phyloP scores from a whole-genome alignment of 2,888 invertebrate species.

The Apotomis capreana region DNA sequence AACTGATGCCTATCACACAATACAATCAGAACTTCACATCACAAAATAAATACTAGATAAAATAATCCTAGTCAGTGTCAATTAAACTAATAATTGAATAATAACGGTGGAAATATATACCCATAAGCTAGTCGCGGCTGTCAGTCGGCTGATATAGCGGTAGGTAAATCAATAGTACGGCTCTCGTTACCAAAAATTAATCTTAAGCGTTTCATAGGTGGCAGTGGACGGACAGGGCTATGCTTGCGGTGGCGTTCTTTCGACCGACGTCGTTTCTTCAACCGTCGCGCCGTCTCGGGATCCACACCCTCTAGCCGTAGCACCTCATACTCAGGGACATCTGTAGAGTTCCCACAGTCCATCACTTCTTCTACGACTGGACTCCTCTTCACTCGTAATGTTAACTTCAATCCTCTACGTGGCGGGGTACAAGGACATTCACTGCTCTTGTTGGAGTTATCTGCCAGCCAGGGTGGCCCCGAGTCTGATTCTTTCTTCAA shows the following conservation, averaged over 20 bases:
- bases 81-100: constrained; percentile 82
- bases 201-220: constrained; percentile 92
- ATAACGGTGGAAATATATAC: constrained; percentile 79
- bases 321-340: constrained; percentile 92
- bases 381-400: constrained; percentile 93
- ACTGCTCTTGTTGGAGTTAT: constrained; percentile 75
- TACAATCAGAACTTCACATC: constrained; percentile 71
- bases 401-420: constrained; percentile 88
- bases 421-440: constrained; percentile 84
- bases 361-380: constrained; percentile 93
- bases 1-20: constrained; percentile 73
- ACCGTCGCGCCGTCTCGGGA: constrained; percentile 79
- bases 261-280: constrained; percentile 82
- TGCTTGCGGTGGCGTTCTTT: constrained; percentile 79
- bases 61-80: constrained; percentile 80
- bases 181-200: constrained; percentile 95
- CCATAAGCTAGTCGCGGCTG: constrained; percentile 73
- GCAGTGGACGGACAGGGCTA: constrained; percentile 83
- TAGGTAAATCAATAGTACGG: constrained; percentile 93
- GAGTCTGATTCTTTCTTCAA: constrained; percentile 70
- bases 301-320: constrained; percentile 91
- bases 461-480: constrained; percentile 73
- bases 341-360: constrained; percentile 88
- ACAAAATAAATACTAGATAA: constrained; percentile 79
- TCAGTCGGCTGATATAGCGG: constrained; percentile 86